Evolutionary conservation across 2,888 invertebrate genomes (phyloP).

Genomic region (Caenorhabditis sinica): DNA sequence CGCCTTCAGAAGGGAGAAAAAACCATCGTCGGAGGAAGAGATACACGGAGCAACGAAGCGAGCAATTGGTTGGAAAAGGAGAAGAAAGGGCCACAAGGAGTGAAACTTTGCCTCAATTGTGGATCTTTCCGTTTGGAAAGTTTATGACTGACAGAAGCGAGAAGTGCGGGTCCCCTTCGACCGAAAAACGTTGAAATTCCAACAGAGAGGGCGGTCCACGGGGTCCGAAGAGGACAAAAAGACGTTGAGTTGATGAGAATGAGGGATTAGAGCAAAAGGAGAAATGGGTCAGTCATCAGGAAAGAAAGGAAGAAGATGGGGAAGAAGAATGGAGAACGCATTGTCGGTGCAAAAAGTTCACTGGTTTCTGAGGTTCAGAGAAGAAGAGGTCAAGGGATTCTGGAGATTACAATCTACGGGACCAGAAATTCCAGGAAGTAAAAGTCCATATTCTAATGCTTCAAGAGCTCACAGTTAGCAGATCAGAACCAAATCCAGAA

Average conservation of each 20-base stretch:
- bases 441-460: too few relatives aligned
- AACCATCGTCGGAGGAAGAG: constrained; percentile 5
- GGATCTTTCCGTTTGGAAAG: constrained; percentile 48
- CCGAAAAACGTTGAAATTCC: constrained; percentile 49
- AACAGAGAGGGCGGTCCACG: constrained; percentile 15
- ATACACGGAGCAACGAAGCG: constrained; percentile 20
- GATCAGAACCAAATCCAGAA: too few relatives aligned
- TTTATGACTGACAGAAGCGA: constrained; percentile 56
- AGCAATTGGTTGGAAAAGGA: constrained; percentile 59
- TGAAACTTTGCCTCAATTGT: constrained; percentile 45
- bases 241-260: constrained; percentile 39
- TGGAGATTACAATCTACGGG: too few relatives aligned
- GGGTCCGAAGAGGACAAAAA: constrained; percentile 35
- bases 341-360: constrained; percentile 20
- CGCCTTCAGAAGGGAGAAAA: constrained; percentile 3
- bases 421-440: too few relatives aligned
- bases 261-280: constrained; percentile 53
- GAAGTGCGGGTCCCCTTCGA: constrained; percentile 31
- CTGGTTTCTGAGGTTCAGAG: constrained; percentile 21
- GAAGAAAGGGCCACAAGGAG: constrained; percentile 15
- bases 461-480: too few relatives aligned
- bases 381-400: not conserved
- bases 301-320: not conserved
- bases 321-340: constrained; percentile 31
- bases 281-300: constrained; percentile 12